Conservation (phyloP, 2,113 vertebrate species). For the Bombycilla garrulus region DNA sequence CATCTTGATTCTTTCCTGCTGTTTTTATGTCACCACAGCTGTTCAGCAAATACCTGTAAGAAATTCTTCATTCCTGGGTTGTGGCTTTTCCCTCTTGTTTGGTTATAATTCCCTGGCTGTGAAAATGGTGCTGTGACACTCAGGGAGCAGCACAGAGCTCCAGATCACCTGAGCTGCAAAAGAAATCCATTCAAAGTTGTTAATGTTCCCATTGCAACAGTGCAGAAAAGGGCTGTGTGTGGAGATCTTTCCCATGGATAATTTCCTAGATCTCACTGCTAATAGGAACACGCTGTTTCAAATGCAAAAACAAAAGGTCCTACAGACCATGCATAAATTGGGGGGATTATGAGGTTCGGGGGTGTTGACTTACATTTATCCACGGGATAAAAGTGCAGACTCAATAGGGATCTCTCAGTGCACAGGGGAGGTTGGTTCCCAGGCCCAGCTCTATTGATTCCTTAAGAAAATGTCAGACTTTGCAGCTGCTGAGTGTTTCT, state of each 20-base stretch:
- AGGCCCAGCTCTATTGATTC: neutral
- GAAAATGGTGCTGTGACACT: conserved; percentile 30
- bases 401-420: neutral
- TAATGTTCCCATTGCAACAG: conserved; percentile 5
- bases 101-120: conserved; percentile 26
- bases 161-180: conserved; percentile 26
- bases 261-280: conserved; percentile 3
- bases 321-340: neutral
- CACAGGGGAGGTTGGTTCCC: conserved; percentile 2
- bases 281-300: conserved; percentile 13
- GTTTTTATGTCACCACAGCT: neutral
- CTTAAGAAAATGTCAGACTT: conserved; percentile 2
- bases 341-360: conserved; percentile 35
- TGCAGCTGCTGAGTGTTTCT: neutral
- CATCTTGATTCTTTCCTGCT: neutral
- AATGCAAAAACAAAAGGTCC: conserved; percentile 14
- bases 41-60: neutral
- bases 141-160: conserved; percentile 35
- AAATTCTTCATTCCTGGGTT: neutral
- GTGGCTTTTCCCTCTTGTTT: neutral
- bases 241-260: neutral
- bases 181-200: neutral
- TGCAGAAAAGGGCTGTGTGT: neutral
- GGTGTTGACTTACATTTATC: conserved; percentile 35
- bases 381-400: conserved; percentile 43